Evolutionary conservation across 1,140 invertebrate genomes (phyloP).

Genomic region (Pogonomyrmex barbatus): DNA sequence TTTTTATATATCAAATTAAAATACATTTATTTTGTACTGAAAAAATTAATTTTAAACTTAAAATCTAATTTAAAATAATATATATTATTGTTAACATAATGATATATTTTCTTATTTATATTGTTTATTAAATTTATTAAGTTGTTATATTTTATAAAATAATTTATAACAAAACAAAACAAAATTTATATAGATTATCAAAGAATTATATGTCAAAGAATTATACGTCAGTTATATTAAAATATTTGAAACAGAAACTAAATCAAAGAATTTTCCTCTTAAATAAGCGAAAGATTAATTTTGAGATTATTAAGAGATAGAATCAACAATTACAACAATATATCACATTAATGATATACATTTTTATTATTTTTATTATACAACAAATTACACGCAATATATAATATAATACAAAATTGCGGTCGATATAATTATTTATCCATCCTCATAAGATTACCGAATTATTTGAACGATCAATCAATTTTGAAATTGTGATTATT

Average conservation of each 20-base stretch:
- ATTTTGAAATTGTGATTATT: neutral
- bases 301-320: neutral
- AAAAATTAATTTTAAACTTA: too few relatives aligned
- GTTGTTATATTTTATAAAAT: too few relatives aligned
- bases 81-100: too few relatives aligned
- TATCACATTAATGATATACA: neutral
- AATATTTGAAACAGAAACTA: neutral
- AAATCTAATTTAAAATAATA: too few relatives aligned
- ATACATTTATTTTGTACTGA: too few relatives aligned
- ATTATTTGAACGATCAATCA: neutral
- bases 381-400: slow-evolving; percentile 20
- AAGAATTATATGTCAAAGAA: too few relatives aligned
- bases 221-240: neutral
- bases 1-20: too few relatives aligned
- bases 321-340: neutral
- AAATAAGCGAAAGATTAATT: neutral
- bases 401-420: slow-evolving; percentile 41
- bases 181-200: too few relatives aligned
- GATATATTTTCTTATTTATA: too few relatives aligned
- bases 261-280: neutral
- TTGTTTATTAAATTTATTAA: too few relatives aligned
- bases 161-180: too few relatives aligned
- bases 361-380: slow-evolving; percentile 57
- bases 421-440: slow-evolving; percentile 20
- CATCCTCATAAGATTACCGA: neutral